Base-by-base conservation (phyloP, 2,888 invertebrate genomes). In the Pecten maximus region DNA sequence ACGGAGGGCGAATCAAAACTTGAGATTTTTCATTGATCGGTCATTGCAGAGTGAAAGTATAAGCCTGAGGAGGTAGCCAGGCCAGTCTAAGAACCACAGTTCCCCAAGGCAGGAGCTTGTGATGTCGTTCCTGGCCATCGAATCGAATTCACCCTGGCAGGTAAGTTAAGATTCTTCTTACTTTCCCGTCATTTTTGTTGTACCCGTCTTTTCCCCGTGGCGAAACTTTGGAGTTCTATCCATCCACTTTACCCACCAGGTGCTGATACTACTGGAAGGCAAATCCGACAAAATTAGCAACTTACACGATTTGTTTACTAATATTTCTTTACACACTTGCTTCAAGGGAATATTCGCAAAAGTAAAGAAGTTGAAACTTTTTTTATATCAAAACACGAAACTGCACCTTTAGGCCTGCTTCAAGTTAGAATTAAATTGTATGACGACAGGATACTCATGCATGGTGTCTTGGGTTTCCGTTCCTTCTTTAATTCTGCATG, bases 71-170 rank as follows among this genome's bases (percentile, higher is more conserved):
- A 74, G 74, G 28, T 74, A 74, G 74, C 35, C 74, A 74, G 74
- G 74, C 74, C 74, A 74, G 74, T 74, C 74, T 74, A 74, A 74
- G 74, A 74, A 74, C 74, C 74, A 74, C 74, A 74, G 74, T 35
- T 74, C 74, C 74, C 88, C 88, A 74, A 74, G 88, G 90, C 87
- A 50, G 60, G 87, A 88, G 90, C 40, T 35, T 87, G 92, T 92
- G 89, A 95, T 95, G 95, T 95, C 95, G 91, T 95, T 95, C 92
- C 93, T 95, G 89, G 94, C 95, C 48, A 93, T 95, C 91, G 95
- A 95, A 90, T 93, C 95, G 40, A 95, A 95, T 91, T 93, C 89
- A 86, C 91, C 95, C 60, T 95, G 95, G 95, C 95, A 95, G 95
- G 95, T 95, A 93, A 92, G 95, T 92, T 90, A 89, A 74, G 28